phyloP scores from a whole-genome alignment of 2,113 vertebrate genomes.

The Gobius niger region DNA sequence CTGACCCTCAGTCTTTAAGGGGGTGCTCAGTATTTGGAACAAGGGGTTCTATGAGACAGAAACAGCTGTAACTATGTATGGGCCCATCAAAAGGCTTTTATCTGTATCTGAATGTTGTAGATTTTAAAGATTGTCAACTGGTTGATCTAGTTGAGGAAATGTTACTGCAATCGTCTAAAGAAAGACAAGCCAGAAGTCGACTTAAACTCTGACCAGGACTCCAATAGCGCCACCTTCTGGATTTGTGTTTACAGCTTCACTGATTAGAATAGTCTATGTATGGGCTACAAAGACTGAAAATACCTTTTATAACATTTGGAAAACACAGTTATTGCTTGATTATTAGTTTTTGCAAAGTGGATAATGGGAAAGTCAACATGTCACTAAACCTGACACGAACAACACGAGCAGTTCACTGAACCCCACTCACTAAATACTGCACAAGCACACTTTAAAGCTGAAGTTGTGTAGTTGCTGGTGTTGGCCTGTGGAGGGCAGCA shows the following conservation, averaged over 20 bases:
- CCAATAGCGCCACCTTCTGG: too few species aligned
- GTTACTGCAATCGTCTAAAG: too few species aligned
- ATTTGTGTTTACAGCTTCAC: too few species aligned
- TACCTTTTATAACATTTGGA: slow-evolving; percentile 1
- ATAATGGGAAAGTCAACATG: background rate
- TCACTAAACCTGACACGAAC: too few species aligned
- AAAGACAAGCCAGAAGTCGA: too few species aligned
- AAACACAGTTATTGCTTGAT: background rate
- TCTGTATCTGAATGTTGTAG: too few species aligned
- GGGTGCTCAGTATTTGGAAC: background rate
- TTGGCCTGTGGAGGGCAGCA: slow-evolving; percentile 32
- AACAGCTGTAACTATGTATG: too few species aligned
- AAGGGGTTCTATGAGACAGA: background rate
- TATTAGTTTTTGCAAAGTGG: background rate
- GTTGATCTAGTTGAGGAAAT: too few species aligned
- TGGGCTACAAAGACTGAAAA: background rate
- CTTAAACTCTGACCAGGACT: too few species aligned
- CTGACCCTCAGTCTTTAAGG: slow-evolving; percentile 23
- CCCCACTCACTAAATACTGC: background rate
- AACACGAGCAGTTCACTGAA: background rate
- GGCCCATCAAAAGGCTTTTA: too few species aligned
- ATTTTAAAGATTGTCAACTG: too few species aligned
- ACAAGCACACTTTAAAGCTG: background rate
- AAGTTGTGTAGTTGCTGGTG: slow-evolving; percentile 25
- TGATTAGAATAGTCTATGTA: too few species aligned